Evolutionary conservation across 1,140 invertebrate genomes (phyloP).

Genomic region (Mylabris phalerata): DNA sequence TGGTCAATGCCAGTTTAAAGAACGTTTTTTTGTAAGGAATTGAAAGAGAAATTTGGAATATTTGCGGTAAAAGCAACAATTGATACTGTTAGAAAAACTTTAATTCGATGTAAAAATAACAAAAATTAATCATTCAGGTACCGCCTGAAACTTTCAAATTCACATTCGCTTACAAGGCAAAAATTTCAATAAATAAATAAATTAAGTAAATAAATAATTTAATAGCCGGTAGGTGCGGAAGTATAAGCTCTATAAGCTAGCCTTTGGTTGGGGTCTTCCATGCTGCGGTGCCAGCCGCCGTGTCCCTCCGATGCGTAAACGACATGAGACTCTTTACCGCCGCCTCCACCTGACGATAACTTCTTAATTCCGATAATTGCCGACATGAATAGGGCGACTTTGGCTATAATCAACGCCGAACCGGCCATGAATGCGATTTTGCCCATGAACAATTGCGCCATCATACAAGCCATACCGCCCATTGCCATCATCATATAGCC

Average conservation of each 20-base stretch:
- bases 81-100: too few relatives aligned
- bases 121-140: too few relatives aligned
- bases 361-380: slow-evolving; percentile 59
- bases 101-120: too few relatives aligned
- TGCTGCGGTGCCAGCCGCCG: slow-evolving; percentile 49
- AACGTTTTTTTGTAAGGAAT: too few relatives aligned
- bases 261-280: slow-evolving; percentile 32
- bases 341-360: slow-evolving; percentile 46
- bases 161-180: neutral
- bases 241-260: slow-evolving; percentile 9
- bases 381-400: slow-evolving; percentile 60
- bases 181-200: slow-evolving; percentile 20
- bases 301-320: slow-evolving; percentile 48
- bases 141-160: too few relatives aligned
- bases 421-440: slow-evolving; percentile 61
- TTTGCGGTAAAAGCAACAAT: too few relatives aligned
- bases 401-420: slow-evolving; percentile 58
- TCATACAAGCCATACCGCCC: slow-evolving; percentile 56
- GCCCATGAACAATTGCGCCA: slow-evolving; percentile 59
- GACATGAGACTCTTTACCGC: slow-evolving; percentile 48
- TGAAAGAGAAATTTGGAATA: too few relatives aligned
- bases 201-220: slow-evolving; percentile 12
- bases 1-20: too few relatives aligned
- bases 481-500: slow-evolving; percentile 54
- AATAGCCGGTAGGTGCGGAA: slow-evolving; percentile 11